Conservation (phyloP, 2,113 vertebrate genomes). For the Megaptera novaeangliae region DNA sequence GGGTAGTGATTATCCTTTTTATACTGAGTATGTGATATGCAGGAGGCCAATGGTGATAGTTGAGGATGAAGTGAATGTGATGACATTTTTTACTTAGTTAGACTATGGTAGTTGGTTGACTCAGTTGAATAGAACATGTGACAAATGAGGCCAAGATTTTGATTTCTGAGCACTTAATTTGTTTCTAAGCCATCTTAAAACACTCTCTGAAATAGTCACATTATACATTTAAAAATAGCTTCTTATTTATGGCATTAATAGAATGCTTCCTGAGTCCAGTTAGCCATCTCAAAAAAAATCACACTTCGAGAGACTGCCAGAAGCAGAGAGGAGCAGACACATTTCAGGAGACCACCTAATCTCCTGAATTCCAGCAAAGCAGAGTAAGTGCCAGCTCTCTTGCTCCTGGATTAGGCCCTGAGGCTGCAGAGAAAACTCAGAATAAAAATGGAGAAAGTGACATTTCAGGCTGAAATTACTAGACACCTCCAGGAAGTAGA, state of each 20-base stretch:
- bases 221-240: neutral
- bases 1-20: neutral
- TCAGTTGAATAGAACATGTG: neutral
- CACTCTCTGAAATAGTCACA: neutral
- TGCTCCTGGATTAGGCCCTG: neutral
- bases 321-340: neutral
- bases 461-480: neutral
- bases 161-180: neutral
- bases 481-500: neutral
- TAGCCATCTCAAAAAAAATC: neutral
- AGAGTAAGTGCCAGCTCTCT: neutral
- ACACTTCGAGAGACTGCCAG: neutral
- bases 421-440: neutral
- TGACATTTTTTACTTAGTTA: neutral
- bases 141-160: neutral
- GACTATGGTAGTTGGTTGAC: neutral
- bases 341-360: neutral
- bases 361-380: neutral
- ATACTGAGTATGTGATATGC: neutral
- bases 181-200: constrained; percentile 20
- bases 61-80: neutral
- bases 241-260: neutral
- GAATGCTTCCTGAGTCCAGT: neutral
- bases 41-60: neutral
- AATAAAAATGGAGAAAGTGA: neutral